phyloP scores from a whole-genome alignment of 2,888 invertebrate genomes.

The Phaonia tiefii region DNA sequence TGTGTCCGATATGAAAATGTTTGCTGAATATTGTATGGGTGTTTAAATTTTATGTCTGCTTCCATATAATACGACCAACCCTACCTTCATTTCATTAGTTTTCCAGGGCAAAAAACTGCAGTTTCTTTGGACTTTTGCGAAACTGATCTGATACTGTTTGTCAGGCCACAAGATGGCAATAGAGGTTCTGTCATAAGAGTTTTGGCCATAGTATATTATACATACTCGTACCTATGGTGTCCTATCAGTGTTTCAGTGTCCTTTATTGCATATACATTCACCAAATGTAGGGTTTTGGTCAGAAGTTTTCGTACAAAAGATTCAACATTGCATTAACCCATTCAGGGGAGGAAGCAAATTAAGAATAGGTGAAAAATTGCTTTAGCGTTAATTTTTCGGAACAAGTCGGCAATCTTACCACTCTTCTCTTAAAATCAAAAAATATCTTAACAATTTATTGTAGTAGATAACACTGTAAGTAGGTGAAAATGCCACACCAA shows the following conservation, averaged over 20 bases:
- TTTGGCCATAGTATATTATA: conserved; percentile 3
- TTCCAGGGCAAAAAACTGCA: conserved; percentile 25
- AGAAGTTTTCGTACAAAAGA: no score
- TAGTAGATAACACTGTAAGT: no score
- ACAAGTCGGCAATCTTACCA: no score
- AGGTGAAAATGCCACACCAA: no score
- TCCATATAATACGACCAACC: conserved; percentile 25
- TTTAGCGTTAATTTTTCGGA: no score
- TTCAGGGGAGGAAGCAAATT: no score
- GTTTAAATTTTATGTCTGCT: conserved; percentile 60
- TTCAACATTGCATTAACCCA: conserved; percentile 28
- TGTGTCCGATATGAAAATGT: conserved; percentile 57
- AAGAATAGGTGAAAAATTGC: no score
- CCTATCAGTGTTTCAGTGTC: conserved; percentile 23
- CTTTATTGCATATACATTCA: conserved; percentile 38
- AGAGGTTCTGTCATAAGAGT: neutral
- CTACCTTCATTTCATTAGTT: conserved; percentile 21
- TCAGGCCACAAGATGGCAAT: conserved; percentile 55
- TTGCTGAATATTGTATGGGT: conserved; percentile 63
- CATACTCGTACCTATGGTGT: conserved; percentile 53
- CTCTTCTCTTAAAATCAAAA: no score
- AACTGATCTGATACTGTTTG: conserved; percentile 41
- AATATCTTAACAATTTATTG: no score
- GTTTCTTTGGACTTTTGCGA: conserved; percentile 44
- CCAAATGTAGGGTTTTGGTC: neutral